Evolutionary conservation across 2,797 vertebrate species (phyloP), one percentile per base, ranked within the genome.

Genomic region (Ammospiza maritima): DNA sequence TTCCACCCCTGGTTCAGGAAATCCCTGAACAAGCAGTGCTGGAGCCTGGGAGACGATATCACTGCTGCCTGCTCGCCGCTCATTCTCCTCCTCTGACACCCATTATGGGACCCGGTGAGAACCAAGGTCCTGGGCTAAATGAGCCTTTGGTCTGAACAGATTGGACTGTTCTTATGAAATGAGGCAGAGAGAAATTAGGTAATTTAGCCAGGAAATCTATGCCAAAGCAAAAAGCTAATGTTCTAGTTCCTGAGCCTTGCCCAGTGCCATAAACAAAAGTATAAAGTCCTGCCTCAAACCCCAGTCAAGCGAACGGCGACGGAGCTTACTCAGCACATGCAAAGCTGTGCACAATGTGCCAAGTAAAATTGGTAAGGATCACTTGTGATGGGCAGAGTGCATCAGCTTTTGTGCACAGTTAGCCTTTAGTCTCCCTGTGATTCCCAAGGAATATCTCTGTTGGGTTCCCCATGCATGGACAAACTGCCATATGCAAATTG

Each of bases 91-190:
- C 9, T 21, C 66, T 72, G 89, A 72, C 89, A 93, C 38, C 91
- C 94, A 94, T 88, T 94, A 85, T 93, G 62, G 79, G 85, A 40
- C 65, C 76, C 30, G 91, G 95, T 96, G 96, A 96, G 94, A 96
- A 96, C 96, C 16, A 2, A 94, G 93, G 90, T 94, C 86, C 93
- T 83, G 79, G 79, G 70, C 73, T 95, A 94, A 96, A 96, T 61
- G 57, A 95, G 96, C 64, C 75, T 90, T 95, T 95, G 89, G 62
- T 69, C 66, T 92, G 88, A 96, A 94, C 89, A 93, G 85, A 96
- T 96, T 95, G 88, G 91, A 94, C 96, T 96, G 96, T 96, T 96
- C 94, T 96, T 81, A 96, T 94, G 96, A 96, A 96, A 96, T 96
- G 95, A 96, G 91, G 96, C 96, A 94, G 95, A 94, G 58, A 92